Evolutionary conservation across 2,888 invertebrate genomes (phyloP).

Genomic region (Drosophila kuntzei): DNA sequence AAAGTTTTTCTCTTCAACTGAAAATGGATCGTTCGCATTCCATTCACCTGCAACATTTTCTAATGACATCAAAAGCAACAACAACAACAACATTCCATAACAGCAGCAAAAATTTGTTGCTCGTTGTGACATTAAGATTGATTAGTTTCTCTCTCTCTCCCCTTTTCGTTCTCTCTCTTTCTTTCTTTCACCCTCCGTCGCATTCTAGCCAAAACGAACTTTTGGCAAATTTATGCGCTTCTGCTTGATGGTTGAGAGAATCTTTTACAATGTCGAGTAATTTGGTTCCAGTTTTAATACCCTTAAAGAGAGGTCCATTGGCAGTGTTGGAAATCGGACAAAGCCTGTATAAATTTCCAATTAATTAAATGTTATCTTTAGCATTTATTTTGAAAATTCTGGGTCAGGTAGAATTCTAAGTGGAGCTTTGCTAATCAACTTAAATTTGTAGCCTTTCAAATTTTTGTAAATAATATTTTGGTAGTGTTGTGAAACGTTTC

Average conservation of each 20-base stretch:
- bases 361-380: not conserved
- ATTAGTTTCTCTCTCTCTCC: constrained; percentile 63
- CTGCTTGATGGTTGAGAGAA: constrained; percentile 59
- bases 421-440: not conserved
- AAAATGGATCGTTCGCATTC: constrained; percentile 73
- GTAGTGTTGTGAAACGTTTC: not conserved
- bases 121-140: constrained; percentile 76
- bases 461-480: not conserved
- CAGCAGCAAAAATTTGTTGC: constrained; percentile 67
- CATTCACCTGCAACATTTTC: constrained; percentile 78
- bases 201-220: constrained; percentile 39
- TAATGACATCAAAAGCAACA: constrained; percentile 72
- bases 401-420: not conserved
- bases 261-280: constrained; percentile 57
- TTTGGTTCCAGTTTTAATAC: constrained; percentile 43
- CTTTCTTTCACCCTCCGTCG: not conserved
- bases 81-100: constrained; percentile 41
- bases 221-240: constrained; percentile 68
- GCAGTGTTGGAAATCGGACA: not conserved
- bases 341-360: no score
- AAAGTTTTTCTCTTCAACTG: constrained; percentile 51
- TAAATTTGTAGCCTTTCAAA: no score
- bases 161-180: not conserved
- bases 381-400: not conserved
- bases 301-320: constrained; percentile 12